phyloP scores from a whole-genome alignment of 2,113 vertebrate genomes.

The Cisticola juncidis region DNA sequence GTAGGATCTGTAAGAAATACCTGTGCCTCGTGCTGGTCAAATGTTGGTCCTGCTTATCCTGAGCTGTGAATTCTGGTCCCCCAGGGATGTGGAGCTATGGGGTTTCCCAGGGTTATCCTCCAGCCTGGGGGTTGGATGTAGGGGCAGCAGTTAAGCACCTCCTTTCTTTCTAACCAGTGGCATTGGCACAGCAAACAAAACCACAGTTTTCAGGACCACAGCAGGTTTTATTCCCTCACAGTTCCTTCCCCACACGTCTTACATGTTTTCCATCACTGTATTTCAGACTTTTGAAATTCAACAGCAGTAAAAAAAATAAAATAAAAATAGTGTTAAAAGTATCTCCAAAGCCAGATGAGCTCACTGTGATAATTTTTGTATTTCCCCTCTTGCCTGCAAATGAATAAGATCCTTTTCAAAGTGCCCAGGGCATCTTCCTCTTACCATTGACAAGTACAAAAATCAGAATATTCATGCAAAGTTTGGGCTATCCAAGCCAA shows the following conservation, averaged over 20 bases:
- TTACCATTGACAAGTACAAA: background rate
- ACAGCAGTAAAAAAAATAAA: background rate
- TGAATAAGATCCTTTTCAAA: background rate
- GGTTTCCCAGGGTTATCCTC: background rate
- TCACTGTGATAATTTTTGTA: background rate
- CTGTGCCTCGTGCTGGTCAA: background rate
- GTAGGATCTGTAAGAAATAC: background rate
- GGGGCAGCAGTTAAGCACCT: background rate
- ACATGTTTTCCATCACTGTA: background rate
- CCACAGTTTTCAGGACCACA: background rate
- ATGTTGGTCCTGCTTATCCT: background rate
- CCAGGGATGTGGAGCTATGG: background rate
- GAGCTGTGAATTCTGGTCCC: background rate
- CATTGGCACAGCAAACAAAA: background rate
- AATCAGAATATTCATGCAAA: accelerated
- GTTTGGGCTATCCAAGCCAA: background rate
- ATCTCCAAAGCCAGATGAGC: background rate
- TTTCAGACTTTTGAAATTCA: background rate
- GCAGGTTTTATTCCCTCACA: background rate
- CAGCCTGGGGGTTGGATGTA: background rate
- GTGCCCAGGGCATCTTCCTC: background rate
- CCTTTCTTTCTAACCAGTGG: background rate
- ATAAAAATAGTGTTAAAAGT: background rate
- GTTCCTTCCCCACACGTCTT: background rate
- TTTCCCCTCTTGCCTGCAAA: background rate